phyloP scores from a whole-genome alignment of 1,140 invertebrate species.

The Bombus sibiricus region DNA sequence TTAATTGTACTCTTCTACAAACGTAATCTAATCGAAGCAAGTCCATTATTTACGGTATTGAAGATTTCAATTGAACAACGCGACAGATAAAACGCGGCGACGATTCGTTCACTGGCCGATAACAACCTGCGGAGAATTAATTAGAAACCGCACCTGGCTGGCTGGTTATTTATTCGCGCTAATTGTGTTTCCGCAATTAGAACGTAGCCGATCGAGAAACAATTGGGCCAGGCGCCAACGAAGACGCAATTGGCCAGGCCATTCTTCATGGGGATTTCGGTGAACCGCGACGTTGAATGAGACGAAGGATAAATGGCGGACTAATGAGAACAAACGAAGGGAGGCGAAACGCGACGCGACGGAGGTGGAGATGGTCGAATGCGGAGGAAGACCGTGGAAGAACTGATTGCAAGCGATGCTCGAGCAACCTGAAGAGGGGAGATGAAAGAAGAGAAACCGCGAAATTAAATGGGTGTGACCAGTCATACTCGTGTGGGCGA shows the following conservation, averaged over 20 bases:
- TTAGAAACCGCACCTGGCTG: slow-evolving; percentile 6
- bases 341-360: neutral
- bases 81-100: neutral
- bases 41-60: too few species aligned
- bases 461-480: slow-evolving; percentile 73
- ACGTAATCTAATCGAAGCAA: neutral
- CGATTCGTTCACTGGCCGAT: slow-evolving; percentile 10
- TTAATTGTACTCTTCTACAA: too few species aligned
- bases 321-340: slow-evolving; percentile 45
- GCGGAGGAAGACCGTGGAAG: slow-evolving; percentile 38
- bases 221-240: neutral
- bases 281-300: neutral
- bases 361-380: neutral
- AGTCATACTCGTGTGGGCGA: slow-evolving; percentile 69
- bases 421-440: slow-evolving; percentile 46
- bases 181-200: slow-evolving; percentile 42
- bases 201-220: slow-evolving; percentile 27
- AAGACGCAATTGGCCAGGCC: slow-evolving; percentile 1
- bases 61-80: neutral
- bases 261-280: slow-evolving; percentile 8
- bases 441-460: slow-evolving; percentile 62
- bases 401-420: slow-evolving; percentile 46
- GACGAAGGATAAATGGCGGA: slow-evolving; percentile 43
- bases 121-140: slow-evolving; percentile 25
- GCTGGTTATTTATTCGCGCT: slow-evolving; percentile 22